Evolutionary conservation across 2,797 vertebrate species (phyloP), one percentile per base, ranked within the genome.

Genomic region (Poecilia picta): DNA sequence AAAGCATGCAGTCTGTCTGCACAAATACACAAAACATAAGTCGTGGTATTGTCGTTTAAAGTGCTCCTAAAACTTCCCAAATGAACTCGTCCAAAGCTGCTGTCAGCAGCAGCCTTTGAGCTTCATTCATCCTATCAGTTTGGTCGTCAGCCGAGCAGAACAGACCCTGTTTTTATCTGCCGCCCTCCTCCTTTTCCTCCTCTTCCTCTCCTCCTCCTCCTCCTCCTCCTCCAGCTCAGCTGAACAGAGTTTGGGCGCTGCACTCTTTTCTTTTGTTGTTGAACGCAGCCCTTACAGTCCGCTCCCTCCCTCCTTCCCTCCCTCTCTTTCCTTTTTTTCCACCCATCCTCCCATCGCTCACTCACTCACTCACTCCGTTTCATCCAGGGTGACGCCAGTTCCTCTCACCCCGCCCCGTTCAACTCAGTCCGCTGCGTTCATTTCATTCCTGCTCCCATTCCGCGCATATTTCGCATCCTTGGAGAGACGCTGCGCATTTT

Each of bases 361-460:
- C 49, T 80, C 88, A 51, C 49, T 80, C 88, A 83, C 91, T 92
- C 91, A 85, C 94, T 95, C 92, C 85, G 84, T 92, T 89, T 84
- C 91, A 89, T 89, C 93, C 93, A 90, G 94, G 94, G 96, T 97
- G 97, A 97, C 96, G 96, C 96, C 96, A 96, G 88, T 64, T 83
- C 78, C 95, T 91, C 88, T 88, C 86, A 91, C 92, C 92, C 95
- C 95, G 94, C 95, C 95, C 96, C 91, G 95, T 95, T 96, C 92
- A 96, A 95, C 97, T 97, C 97, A 94, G 95, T 96, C 96, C 95
- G 92, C 95, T 64, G 97, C 97, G 98, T 98, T 98, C 97, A 97
- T 97, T 96, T 98, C 98, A 99, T 98, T 98, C 98, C 97, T 98
- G 96, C 95, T 96, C 96, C 91, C 98, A 99, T 98, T 98, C 98